Evolutionary conservation across 2,888 invertebrate species (phyloP).

Genomic region (Achlya flavicornis): DNA sequence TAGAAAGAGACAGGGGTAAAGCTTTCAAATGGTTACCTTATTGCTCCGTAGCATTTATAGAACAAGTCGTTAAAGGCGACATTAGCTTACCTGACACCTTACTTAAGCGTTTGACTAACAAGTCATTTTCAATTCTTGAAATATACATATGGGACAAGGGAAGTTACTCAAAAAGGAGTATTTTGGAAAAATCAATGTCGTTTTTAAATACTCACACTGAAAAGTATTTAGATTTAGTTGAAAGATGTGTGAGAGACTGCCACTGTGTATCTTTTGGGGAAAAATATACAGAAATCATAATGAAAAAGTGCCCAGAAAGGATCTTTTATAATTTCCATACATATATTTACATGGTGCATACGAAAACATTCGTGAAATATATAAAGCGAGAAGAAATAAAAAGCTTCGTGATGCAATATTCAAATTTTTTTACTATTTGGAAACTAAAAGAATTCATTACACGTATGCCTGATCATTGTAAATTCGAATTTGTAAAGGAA

Average conservation of each 20-base stretch:
- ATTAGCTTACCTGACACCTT: constrained; percentile 34
- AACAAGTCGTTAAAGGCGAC: constrained; percentile 47
- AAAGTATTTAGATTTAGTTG: constrained; percentile 54
- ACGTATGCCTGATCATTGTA: constrained; percentile 50
- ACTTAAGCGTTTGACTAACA: constrained; percentile 59
- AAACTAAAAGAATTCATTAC: constrained; percentile 47
- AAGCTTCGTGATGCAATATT: constrained; percentile 48
- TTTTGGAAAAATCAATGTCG: constrained; percentile 42
- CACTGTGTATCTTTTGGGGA: constrained; percentile 40
- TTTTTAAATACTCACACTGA: constrained; percentile 48
- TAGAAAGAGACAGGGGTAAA: constrained; percentile 36
- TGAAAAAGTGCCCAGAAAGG: constrained; percentile 56
- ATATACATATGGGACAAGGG: constrained; percentile 16
- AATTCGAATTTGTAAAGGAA: constrained; percentile 57
- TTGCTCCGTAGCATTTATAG: constrained; percentile 59
- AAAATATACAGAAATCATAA: constrained; percentile 54
- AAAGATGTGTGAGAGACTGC: constrained; percentile 22
- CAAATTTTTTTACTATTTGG: constrained; percentile 39
- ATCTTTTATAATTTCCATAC: constrained; percentile 51
- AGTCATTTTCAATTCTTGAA: constrained; percentile 50
- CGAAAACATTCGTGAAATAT: constrained; percentile 58
- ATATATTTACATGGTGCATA: constrained; percentile 45
- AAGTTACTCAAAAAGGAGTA: constrained; percentile 6
- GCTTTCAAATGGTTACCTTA: constrained; percentile 65
- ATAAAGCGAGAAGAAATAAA: constrained; percentile 53